Percentiles rank a stretch among this genome's conserved stretches.
These are phyloP conservation scores for Oscheius onirici DNA, from an alignment of 2,888 invertebrate species.

Conservation along the genomic window DNA sequence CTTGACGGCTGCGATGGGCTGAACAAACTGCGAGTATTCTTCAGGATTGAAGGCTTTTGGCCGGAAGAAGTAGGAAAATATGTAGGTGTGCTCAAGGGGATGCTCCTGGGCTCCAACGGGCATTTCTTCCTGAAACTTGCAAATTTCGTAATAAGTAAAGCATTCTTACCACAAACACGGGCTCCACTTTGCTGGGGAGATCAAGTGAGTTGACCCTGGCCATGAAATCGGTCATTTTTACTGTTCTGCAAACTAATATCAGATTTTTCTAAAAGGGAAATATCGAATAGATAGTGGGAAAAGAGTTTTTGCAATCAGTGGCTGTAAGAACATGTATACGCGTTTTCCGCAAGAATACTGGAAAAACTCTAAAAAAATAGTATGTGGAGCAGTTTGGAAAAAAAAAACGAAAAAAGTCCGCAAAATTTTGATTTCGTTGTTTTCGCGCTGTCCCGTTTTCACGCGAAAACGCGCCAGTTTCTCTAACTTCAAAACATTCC, in stretches of 20 bases:
- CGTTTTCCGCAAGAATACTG: no score
- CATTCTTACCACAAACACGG: conserved; percentile 32
- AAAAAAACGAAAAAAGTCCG: no score
- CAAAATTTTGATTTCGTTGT: no score
- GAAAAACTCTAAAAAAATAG: no score
- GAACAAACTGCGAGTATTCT: conserved; percentile 58
- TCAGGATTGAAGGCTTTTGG: conserved; percentile 70
- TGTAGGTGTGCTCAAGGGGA: conserved; percentile 64
- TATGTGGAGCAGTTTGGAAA: no score
- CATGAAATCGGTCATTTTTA: neutral
- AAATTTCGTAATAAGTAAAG: neutral
- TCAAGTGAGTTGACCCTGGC: neutral
- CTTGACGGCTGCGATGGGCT: conserved; percentile 59
- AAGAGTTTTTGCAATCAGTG: no score
- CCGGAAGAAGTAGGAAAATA: conserved; percentile 67
- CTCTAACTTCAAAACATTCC: no score
- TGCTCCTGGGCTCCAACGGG: conserved; percentile 50
- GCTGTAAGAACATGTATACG: no score
- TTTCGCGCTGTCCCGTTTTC: no score
- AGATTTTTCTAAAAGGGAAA: no score
- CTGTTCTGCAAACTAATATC: neutral
- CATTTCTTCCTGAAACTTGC: conserved; percentile 24
- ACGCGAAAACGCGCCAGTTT: no score
- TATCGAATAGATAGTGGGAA: no score
- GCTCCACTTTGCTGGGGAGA: conserved; percentile 23